Evolutionary conservation across 1,140 invertebrate species (phyloP).

Genomic region (Platyscapa corneri): DNA sequence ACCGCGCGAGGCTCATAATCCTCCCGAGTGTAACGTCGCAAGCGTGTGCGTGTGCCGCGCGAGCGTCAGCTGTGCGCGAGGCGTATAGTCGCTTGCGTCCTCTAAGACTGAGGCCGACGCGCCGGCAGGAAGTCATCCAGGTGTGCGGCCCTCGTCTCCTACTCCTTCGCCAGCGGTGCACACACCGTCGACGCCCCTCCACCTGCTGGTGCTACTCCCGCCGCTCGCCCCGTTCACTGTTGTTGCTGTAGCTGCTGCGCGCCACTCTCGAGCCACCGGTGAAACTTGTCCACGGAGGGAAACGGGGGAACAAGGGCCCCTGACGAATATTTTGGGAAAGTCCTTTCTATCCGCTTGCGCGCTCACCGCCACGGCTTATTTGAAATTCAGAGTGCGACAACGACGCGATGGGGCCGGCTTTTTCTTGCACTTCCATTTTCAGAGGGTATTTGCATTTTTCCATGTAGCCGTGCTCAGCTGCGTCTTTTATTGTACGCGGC

Average conservation of each 20-base stretch:
- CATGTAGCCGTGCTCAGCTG: neutral
- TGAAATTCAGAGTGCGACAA: neutral
- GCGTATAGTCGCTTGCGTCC: constrained; percentile 36
- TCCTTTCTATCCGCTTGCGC: neutral
- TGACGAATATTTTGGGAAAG: constrained; percentile 16
- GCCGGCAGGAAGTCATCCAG: constrained; percentile 48
- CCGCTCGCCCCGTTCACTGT: neutral
- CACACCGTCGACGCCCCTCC: constrained; percentile 19
- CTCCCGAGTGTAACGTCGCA: neutral
- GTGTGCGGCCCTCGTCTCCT: constrained; percentile 28
- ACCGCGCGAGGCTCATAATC: constrained; percentile 14
- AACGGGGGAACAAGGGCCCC: neutral
- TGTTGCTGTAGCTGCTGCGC: neutral
- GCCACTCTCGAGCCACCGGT: neutral
- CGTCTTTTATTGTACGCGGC: neutral
- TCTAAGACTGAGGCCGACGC: constrained; percentile 47
- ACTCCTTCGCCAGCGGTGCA: constrained; percentile 1
- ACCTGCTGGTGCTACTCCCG: constrained; percentile 6
- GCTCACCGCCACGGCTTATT: neutral
- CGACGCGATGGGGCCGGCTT: neutral
- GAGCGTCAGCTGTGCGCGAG: constrained; percentile 16
- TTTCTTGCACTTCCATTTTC: neutral
- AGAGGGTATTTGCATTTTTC: neutral
- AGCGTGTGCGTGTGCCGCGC: neutral
- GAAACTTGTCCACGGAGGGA: neutral